A percentile compares a stretch with the other conserved stretches of the same genome.
phyloP scores from a whole-genome alignment of 2,797 vertebrate genomes.

The Rhincodon typus region DNA sequence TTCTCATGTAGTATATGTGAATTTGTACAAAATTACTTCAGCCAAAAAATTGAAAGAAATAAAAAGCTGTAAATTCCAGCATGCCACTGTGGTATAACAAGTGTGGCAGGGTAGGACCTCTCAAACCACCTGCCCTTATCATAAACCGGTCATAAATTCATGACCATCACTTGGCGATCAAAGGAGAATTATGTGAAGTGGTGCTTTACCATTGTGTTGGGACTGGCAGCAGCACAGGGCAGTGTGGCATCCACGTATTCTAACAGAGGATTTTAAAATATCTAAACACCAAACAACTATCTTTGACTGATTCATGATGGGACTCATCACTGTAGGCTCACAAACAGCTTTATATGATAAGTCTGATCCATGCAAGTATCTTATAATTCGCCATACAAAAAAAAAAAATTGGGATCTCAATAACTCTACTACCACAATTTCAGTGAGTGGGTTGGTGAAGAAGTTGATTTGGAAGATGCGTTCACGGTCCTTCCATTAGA shows the following conservation, averaged over 20 bases:
- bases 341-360: not conserved
- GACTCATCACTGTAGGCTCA: not conserved
- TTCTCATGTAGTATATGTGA: not conserved
- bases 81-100: not conserved
- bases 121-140: too few relatives aligned
- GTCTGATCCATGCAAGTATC: not conserved
- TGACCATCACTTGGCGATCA: not conserved
- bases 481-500: not conserved
- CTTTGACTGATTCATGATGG: not conserved
- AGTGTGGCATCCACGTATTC: not conserved
- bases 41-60: not conserved
- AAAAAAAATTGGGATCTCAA: not conserved
- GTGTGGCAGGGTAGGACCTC: not conserved
- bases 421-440: not conserved
- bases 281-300: not conserved
- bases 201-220: not conserved
- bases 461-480: not conserved
- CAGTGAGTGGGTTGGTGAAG: not conserved
- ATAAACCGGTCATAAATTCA: not conserved
- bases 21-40: not conserved
- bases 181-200: not conserved
- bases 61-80: not conserved
- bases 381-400: not conserved
- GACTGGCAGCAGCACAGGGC: not conserved
- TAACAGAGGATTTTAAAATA: not conserved